phyloP scores from a whole-genome alignment of 2,113 vertebrate genomes.

The Siniperca knerii region DNA sequence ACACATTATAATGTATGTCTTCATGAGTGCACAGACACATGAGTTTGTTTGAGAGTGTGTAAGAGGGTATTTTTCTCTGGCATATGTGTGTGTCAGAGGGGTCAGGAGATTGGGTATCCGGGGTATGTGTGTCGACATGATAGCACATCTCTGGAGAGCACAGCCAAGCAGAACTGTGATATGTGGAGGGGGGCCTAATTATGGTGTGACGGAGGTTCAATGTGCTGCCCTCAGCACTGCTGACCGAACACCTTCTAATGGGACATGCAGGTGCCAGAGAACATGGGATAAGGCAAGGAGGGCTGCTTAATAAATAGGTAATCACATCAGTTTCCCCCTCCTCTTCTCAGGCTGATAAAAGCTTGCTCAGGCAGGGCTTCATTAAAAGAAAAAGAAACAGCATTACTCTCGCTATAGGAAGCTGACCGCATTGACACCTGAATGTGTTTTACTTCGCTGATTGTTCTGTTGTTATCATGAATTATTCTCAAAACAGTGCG shows the following conservation, averaged over 20 bases:
- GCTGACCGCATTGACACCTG: slow-evolving; percentile 43
- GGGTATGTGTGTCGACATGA: slow-evolving; percentile 60
- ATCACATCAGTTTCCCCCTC: slow-evolving; percentile 50
- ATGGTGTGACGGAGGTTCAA: slow-evolving; percentile 59
- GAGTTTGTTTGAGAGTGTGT: slow-evolving; percentile 16
- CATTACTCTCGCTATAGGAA: slow-evolving; percentile 45
- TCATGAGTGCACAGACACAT: neutral
- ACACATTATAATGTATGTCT: neutral
- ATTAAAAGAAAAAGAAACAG: slow-evolving; percentile 53
- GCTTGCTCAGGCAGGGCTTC: slow-evolving; percentile 37
- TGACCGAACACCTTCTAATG: slow-evolving; percentile 71
- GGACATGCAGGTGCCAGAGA: slow-evolving; percentile 69
- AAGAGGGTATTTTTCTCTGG: neutral
- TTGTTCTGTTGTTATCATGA: slow-evolving; percentile 47
- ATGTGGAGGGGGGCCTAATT: slow-evolving; percentile 68
- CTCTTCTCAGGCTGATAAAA: slow-evolving; percentile 53
- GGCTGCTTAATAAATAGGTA: slow-evolving; percentile 70
- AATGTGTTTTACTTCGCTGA: slow-evolving; percentile 36
- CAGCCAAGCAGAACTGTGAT: slow-evolving; percentile 75
- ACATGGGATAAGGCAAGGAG: slow-evolving; percentile 50
- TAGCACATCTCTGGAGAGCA: slow-evolving; percentile 71
- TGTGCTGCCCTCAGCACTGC: slow-evolving; percentile 78
- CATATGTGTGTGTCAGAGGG: slow-evolving; percentile 34
- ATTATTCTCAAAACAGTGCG: slow-evolving; percentile 40
- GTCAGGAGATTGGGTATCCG: slow-evolving; percentile 19